Percentiles rank a stretch among this genome's conserved stretches.
These are phyloP conservation scores for Steinernema scapterisci DNA, from an alignment of 2,888 invertebrate genomes.

Conservation along the genomic window DNA sequence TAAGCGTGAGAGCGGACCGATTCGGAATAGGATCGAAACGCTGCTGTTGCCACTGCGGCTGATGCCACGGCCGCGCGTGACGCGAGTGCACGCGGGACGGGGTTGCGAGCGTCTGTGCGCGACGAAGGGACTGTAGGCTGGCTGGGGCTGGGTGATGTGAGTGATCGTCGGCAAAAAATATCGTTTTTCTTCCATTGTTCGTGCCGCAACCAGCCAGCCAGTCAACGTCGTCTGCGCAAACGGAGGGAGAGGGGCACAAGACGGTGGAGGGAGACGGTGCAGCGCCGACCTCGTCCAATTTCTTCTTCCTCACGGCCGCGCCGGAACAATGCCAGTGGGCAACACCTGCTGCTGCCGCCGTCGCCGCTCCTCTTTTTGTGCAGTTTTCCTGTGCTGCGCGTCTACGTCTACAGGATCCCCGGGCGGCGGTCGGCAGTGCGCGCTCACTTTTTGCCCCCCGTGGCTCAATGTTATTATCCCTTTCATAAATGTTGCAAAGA, in stretches of 20 bases:
- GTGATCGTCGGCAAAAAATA: neutral
- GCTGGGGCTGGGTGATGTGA: too few species aligned
- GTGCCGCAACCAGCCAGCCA: neutral
- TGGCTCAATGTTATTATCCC: too few species aligned
- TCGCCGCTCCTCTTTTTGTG: constrained; percentile 12
- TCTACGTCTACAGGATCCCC: neutral
- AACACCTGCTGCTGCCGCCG: neutral
- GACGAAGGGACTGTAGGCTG: too few species aligned
- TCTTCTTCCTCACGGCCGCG: neutral
- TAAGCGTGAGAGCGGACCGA: constrained; percentile 18
- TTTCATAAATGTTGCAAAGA: constrained; percentile 8
- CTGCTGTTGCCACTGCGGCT: neutral
- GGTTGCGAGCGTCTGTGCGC: too few species aligned
- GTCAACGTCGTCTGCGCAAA: too few species aligned
- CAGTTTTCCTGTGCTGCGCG: neutral
- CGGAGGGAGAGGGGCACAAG: neutral
- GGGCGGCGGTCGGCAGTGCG: neutral
- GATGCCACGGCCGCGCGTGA: neutral
- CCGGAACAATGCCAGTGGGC: neutral
- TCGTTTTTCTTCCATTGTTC: constrained; percentile 6
- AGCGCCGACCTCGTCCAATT: constrained; percentile 22
- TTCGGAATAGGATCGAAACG: neutral
- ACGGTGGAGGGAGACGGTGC: constrained; percentile 13
- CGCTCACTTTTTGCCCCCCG: too few species aligned
- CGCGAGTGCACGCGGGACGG: too few species aligned